These are phyloP conservation scores for Melanotaenia pygmaea DNA, from an alignment of 2,797 vertebrate species.

Conservation along the genomic window DNA sequence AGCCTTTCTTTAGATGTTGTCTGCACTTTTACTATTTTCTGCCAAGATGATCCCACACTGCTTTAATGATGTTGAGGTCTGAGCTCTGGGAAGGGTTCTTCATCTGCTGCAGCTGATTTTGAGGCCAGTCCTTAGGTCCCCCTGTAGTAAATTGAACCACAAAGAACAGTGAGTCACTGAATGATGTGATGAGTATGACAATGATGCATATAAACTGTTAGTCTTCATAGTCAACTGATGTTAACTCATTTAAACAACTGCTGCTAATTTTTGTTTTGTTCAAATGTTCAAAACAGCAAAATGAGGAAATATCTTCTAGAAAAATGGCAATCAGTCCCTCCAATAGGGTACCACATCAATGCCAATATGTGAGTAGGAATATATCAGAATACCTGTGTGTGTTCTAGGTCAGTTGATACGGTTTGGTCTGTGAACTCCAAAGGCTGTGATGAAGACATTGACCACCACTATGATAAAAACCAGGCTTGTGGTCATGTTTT, in stretches of 20 bases:
- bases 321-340: background rate
- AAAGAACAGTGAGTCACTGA: background rate
- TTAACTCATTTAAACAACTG: too few relatives aligned
- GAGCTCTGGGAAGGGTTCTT: background rate
- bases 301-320: background rate
- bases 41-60: background rate
- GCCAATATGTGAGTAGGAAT: background rate
- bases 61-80: background rate
- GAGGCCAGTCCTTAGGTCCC: background rate
- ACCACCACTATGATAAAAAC: constrained; percentile 90
- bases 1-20: background rate
- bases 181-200: background rate
- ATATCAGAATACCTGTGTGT: background rate
- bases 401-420: constrained; percentile 33
- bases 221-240: too few relatives aligned
- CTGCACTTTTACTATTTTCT: background rate
- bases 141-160: background rate
- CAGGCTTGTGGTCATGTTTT: constrained; percentile 86
- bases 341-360: background rate
- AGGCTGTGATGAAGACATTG: constrained; percentile 91
- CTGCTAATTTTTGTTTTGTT: too few relatives aligned
- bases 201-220: background rate
- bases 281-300: too few relatives aligned
- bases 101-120: too few relatives aligned
- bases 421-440: constrained; percentile 86